Conservation (phyloP, 2,113 vertebrate species). For the Festucalex cinctus region DNA sequence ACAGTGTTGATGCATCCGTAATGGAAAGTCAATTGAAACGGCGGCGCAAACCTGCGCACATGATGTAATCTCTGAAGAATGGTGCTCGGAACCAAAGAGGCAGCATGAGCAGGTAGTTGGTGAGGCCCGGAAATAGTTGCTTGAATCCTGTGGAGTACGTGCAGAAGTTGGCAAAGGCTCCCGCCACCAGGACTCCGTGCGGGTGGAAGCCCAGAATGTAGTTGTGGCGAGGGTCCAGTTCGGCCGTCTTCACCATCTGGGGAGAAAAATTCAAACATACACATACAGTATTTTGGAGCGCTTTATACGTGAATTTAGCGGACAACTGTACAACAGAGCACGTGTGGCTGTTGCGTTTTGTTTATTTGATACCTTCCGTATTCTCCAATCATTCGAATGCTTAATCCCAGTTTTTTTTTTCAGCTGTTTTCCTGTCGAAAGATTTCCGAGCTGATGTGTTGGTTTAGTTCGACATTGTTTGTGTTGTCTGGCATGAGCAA, state of each 20-base stretch:
- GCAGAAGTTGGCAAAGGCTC: constrained; percentile 88
- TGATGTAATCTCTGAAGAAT: constrained; percentile 87
- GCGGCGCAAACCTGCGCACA: constrained; percentile 77
- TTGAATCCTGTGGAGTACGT: constrained; percentile 79
- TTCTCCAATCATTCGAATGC: not conserved
- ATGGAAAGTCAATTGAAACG: not conserved
- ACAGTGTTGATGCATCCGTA: too few species aligned
- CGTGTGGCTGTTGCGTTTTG: not conserved
- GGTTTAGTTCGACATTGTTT: constrained; percentile 3
- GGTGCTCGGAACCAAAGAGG: constrained; percentile 85
- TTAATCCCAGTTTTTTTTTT: not conserved
- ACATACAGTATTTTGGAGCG: not conserved
- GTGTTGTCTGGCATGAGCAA: not conserved
- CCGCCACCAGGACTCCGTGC: constrained; percentile 82
- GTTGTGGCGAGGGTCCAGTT: constrained; percentile 84
- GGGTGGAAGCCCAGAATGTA: constrained; percentile 90
- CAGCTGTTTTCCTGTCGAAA: not conserved
- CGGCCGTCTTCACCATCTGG: constrained; percentile 87
- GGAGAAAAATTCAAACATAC: not conserved
- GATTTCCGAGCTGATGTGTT: not conserved
- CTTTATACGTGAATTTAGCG: not conserved
- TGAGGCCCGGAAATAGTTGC: constrained; percentile 79
- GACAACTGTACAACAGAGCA: not conserved
- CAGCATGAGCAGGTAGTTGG: constrained; percentile 82
- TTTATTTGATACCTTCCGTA: not conserved